A percentile compares a stretch with the other conserved stretches of the same genome.
These are phyloP conservation scores for Cataglyphis hispanica DNA, from an alignment of 1,140 invertebrate species.

Conservation along the genomic window DNA sequence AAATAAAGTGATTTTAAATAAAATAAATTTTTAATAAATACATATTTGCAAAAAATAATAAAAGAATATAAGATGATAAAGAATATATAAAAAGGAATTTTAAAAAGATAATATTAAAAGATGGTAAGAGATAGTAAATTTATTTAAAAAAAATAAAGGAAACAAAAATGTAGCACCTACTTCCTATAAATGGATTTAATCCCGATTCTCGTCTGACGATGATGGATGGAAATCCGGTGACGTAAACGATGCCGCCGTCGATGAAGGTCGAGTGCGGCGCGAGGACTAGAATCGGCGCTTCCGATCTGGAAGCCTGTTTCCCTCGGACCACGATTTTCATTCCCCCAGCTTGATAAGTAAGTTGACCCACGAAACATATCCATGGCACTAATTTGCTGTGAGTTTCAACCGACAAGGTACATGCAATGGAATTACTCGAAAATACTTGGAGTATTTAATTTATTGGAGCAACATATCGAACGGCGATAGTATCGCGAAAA, in stretches of 20 bases:
- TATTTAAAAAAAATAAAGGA: background rate
- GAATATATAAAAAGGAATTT: too few species aligned
- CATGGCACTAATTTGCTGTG: constrained; percentile 87
- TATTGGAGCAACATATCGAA: background rate
- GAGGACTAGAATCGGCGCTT: constrained; percentile 94
- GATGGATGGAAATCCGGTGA: constrained; percentile 92
- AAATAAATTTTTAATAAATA: too few species aligned
- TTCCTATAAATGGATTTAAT: constrained; percentile 93
- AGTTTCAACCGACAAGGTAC: constrained; percentile 74
- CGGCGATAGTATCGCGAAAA: background rate
- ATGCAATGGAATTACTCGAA: constrained; percentile 19
- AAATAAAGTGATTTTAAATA: too few species aligned
- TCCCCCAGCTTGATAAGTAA: constrained; percentile 91
- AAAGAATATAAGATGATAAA: background rate
- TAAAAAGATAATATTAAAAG: too few species aligned
- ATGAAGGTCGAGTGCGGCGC: constrained; percentile 95
- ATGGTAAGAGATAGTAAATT: too few species aligned
- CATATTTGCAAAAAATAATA: background rate
- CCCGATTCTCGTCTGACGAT: constrained; percentile 93
- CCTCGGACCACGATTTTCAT: constrained; percentile 93
- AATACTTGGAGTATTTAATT: background rate
- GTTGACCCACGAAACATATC: constrained; percentile 90
- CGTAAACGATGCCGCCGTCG: constrained; percentile 93
- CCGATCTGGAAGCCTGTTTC: constrained; percentile 89
- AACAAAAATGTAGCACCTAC: constrained; percentile 88